A percentile compares a stretch with the other conserved stretches of the same genome.
Evolutionary conservation across 2,113 vertebrate genomes (phyloP).

Genomic region (Cololabis saira): DNA sequence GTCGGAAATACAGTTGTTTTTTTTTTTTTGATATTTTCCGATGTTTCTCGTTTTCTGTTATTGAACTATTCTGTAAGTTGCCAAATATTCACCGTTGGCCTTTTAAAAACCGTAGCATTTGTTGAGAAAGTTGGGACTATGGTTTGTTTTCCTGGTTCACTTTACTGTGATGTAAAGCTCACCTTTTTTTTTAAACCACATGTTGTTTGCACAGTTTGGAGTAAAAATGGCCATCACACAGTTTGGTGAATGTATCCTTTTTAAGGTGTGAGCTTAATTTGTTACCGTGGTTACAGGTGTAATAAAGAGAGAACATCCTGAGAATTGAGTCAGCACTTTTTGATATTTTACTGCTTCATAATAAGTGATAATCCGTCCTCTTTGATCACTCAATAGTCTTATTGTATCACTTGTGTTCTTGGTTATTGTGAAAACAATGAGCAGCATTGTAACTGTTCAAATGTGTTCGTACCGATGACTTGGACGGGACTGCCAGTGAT

Average conservation of each 20-base stretch:
- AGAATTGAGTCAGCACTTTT: too few species aligned
- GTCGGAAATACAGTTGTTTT: too few species aligned
- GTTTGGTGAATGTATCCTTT: slow-evolving; percentile 9
- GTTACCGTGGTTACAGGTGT: not conserved
- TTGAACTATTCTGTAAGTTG: slow-evolving; percentile 10
- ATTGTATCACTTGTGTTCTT: too few species aligned
- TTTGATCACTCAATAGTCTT: too few species aligned
- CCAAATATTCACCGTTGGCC: slow-evolving; percentile 1
- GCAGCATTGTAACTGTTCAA: too few species aligned
- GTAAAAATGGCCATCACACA: slow-evolving; percentile 11
- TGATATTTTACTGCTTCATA: too few species aligned
- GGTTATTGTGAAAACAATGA: too few species aligned
- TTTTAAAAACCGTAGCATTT: not conserved
- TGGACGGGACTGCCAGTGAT: too few species aligned
- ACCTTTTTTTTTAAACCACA: not conserved
- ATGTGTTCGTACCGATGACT: too few species aligned
- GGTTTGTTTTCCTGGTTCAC: not conserved
- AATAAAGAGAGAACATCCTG: not conserved
- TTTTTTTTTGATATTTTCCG: too few species aligned
- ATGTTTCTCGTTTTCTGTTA: not conserved
- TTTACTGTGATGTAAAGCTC: slow-evolving; percentile 14
- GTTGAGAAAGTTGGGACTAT: not conserved
- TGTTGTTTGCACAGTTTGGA: slow-evolving; percentile 19
- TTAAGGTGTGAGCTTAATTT: not conserved
- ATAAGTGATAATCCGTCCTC: too few species aligned